Evolutionary conservation across 2,888 invertebrate genomes (phyloP).

Genomic region (Drosophila subsilvestris): DNA sequence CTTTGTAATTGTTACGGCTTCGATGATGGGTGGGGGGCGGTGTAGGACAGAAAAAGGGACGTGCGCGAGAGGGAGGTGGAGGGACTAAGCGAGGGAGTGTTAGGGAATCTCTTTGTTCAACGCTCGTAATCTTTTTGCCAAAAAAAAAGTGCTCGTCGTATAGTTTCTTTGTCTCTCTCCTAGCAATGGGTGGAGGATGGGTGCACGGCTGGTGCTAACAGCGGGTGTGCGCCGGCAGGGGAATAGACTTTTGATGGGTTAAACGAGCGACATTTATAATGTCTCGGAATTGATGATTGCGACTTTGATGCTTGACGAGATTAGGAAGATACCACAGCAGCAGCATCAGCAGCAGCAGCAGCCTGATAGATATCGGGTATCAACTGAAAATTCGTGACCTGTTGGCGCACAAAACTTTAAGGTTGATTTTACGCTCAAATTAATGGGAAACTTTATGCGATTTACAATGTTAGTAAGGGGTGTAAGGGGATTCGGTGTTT

Average conservation of each 20-base stretch:
- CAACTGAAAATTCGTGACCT: constrained; percentile 38
- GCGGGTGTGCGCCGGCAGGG: background rate
- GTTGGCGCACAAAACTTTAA: constrained; percentile 38
- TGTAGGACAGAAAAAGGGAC: background rate
- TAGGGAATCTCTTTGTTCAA: constrained; percentile 41
- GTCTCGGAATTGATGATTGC: constrained; percentile 45
- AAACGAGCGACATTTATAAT: constrained; percentile 57
- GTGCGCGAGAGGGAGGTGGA: background rate
- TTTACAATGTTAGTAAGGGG: constrained; percentile 8
- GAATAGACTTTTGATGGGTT: constrained; percentile 68
- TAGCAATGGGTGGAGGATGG: constrained; percentile 8
- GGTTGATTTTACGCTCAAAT: constrained; percentile 26
- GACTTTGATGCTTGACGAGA: constrained; percentile 51
- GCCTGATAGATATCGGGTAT: constrained; percentile 44
- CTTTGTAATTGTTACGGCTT: constrained; percentile 67
- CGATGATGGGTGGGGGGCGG: constrained; percentile 18
- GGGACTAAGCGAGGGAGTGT: background rate
- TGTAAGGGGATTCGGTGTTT: constrained; percentile 2
- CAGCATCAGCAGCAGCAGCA: constrained; percentile 2
- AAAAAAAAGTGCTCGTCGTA: constrained; percentile 33
- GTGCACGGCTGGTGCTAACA: constrained; percentile 4
- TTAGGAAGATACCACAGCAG: constrained; percentile 36
- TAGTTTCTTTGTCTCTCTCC: constrained; percentile 38
- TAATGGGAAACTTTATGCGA: constrained; percentile 20
- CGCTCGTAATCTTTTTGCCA: constrained; percentile 40